A percentile compares a stretch with the other conserved stretches of the same genome.
Evolutionary conservation across 2,888 invertebrate genomes (phyloP).

Genomic region (Taphrorychus bicolor): DNA sequence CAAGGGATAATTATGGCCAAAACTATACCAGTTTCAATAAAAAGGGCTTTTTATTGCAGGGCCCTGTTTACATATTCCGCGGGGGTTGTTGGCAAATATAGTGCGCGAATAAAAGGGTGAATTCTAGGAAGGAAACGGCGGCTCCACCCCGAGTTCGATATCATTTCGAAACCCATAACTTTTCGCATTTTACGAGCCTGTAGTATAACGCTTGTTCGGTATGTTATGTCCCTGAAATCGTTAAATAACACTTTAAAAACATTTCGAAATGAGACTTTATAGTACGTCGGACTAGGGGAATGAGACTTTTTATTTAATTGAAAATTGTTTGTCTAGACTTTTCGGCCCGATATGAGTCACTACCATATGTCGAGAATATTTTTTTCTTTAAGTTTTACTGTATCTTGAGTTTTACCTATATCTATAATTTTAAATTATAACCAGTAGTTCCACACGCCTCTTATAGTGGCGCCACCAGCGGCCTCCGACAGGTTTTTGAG

Average conservation of each 20-base stretch:
- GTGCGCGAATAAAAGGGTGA: conserved; percentile 26
- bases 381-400: no score
- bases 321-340: conserved; percentile 8
- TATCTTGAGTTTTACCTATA: no score
- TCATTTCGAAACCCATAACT: conserved; percentile 23
- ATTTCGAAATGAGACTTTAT: conserved; percentile 17
- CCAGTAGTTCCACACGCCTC: no score
- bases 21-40: conserved; percentile 21
- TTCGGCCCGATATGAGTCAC: no score
- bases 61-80: conserved; percentile 31
- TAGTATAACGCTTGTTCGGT: conserved; percentile 21
- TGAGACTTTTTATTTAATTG: conserved; percentile 9
- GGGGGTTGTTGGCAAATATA: conserved; percentile 17
- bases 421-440: no score
- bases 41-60: conserved; percentile 26
- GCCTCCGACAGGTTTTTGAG: no score
- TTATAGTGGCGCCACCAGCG: no score
- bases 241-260: conserved; percentile 29
- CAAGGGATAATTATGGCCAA: conserved; percentile 1
- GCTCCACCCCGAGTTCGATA: conserved; percentile 18
- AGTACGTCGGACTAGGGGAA: neutral
- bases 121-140: conserved; percentile 20
- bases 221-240: conserved; percentile 20
- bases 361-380: no score
- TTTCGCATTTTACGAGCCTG: conserved; percentile 20